These are phyloP conservation scores for Siderastrea siderea DNA, from an alignment of 92 coral and sea anemone species.

Conservation along the genomic window DNA sequence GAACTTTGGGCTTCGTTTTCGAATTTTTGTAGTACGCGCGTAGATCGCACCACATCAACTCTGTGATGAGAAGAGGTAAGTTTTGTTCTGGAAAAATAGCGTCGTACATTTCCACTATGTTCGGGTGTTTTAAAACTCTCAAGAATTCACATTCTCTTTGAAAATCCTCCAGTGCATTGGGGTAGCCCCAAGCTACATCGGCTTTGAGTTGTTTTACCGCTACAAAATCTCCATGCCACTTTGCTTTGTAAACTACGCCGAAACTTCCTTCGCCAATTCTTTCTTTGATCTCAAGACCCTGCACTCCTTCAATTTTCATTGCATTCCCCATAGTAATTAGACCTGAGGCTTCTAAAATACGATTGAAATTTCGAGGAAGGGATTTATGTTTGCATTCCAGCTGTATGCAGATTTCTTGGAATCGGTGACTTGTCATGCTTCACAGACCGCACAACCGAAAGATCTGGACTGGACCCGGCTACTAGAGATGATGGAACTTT, in stretches of 20 bases:
- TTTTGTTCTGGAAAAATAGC: constrained; percentile 27
- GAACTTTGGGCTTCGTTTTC: constrained; percentile 58
- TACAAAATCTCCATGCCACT: constrained; percentile 49
- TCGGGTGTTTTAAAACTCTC: constrained; percentile 58
- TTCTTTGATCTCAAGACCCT: constrained; percentile 39
- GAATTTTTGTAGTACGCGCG: constrained; percentile 37
- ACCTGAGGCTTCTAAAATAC: not conserved
- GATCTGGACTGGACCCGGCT: too few relatives aligned
- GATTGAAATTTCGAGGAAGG: not conserved
- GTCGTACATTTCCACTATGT: constrained; percentile 54
- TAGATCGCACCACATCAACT: constrained; percentile 64
- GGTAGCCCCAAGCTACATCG: constrained; percentile 40
- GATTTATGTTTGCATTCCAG: not conserved
- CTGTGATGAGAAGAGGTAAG: constrained; percentile 65
- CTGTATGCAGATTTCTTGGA: too few relatives aligned
- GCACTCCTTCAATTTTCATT: constrained; percentile 37
- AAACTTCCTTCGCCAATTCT: constrained; percentile 57
- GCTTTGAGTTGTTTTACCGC: constrained; percentile 57
- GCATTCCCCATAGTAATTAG: constrained; percentile 23
- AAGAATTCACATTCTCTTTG: constrained; percentile 56
- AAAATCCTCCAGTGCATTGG: constrained; percentile 40
- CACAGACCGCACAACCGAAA: too few relatives aligned
- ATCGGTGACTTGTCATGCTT: too few relatives aligned
- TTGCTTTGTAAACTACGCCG: constrained; percentile 61
- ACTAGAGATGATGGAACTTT: too few relatives aligned